phyloP scores from a whole-genome alignment of 1,140 invertebrate genomes.

The Nymphalis io region DNA sequence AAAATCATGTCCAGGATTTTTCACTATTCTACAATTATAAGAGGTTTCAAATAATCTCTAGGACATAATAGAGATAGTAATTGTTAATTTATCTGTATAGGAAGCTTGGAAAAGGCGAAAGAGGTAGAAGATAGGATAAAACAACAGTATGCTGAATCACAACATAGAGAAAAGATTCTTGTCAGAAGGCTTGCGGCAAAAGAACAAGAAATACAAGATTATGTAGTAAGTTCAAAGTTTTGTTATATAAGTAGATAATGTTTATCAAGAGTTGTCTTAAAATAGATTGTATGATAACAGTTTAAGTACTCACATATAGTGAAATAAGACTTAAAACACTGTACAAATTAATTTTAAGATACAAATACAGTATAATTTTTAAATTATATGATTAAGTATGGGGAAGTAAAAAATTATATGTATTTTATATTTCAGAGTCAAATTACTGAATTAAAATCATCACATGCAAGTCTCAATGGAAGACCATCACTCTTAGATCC shows the following conservation, averaged over 20 bases:
- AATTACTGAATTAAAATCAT: constrained; percentile 93
- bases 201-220: constrained; percentile 98
- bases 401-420: background rate
- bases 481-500: constrained; percentile 95
- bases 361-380: background rate
- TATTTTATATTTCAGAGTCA: constrained; percentile 86
- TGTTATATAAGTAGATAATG: background rate
- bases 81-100: constrained; percentile 77
- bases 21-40: background rate
- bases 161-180: constrained; percentile 94
- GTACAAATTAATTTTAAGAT: too few species aligned
- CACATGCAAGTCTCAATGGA: constrained; percentile 87
- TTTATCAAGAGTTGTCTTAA: too few species aligned
- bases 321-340: too few species aligned
- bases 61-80: too few species aligned
- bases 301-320: too few species aligned
- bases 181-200: constrained; percentile 95
- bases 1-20: background rate
- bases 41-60: background rate
- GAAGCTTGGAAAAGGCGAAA: constrained; percentile 87
- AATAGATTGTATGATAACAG: too few species aligned
- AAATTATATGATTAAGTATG: background rate
- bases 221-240: constrained; percentile 87
- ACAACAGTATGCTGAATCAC: constrained; percentile 91
- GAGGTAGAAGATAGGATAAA: constrained; percentile 91